These are phyloP conservation scores for Lepidocyrtoides sp. DNA, from an alignment of 2,888 invertebrate species.

Conservation along the genomic window DNA sequence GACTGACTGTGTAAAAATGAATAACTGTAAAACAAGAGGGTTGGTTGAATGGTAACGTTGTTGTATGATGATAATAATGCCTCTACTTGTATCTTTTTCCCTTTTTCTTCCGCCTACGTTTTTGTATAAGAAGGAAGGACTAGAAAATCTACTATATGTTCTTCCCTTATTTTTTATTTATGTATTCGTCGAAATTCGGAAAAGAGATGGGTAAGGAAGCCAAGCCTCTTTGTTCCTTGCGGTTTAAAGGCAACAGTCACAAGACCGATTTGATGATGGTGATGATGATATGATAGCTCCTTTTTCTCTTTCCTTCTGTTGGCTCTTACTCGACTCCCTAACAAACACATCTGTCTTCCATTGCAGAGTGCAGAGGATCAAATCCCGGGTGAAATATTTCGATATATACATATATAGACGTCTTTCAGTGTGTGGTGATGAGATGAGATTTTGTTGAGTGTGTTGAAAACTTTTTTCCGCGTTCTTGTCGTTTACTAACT, in stretches of 20 bases:
- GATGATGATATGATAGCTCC: slow-evolving; percentile 12
- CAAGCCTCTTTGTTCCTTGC: slow-evolving; percentile 57
- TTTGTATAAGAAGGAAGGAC: slow-evolving; percentile 32
- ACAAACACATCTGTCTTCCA: slow-evolving; percentile 49
- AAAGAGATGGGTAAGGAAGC: slow-evolving; percentile 54
- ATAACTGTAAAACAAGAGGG: slow-evolving; percentile 25
- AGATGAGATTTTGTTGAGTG: slow-evolving; percentile 20
- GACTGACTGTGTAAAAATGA: slow-evolving; percentile 2
- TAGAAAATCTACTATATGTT: slow-evolving; percentile 18
- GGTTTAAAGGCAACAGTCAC: not conserved
- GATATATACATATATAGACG: too few relatives aligned
- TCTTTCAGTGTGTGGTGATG: slow-evolving; percentile 27
- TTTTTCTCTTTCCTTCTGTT: slow-evolving; percentile 2
- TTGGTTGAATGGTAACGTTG: slow-evolving; percentile 29
- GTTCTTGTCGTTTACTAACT: slow-evolving; percentile 23
- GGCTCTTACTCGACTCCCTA: slow-evolving; percentile 7
- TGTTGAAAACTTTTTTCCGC: slow-evolving; percentile 37
- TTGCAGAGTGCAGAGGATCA: slow-evolving; percentile 31
- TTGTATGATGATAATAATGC: slow-evolving; percentile 10
- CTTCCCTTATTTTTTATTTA: slow-evolving; percentile 67
- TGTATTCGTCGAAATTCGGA: slow-evolving; percentile 71
- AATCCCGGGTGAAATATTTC: slow-evolving; percentile 77
- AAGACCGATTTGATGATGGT: slow-evolving; percentile 38
- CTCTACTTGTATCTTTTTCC: slow-evolving; percentile 21
- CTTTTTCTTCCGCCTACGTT: not conserved